phyloP scores from a whole-genome alignment of 2,113 vertebrate species.

The Stegostoma tigrinum region DNA sequence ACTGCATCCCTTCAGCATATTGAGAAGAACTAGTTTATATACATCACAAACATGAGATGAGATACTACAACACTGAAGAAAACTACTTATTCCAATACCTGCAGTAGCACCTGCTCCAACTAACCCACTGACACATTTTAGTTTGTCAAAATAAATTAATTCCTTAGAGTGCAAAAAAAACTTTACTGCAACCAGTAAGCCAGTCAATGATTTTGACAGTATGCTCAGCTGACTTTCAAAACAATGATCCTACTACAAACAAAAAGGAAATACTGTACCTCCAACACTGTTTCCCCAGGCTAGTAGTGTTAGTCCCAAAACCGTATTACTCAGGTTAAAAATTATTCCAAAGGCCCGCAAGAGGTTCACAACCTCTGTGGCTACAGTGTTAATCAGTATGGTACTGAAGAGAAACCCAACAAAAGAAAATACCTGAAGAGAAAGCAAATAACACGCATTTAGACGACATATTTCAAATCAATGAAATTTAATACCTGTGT shows the following conservation, averaged over 20 bases:
- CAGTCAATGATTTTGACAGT: background rate
- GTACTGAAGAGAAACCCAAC: constrained; percentile 87
- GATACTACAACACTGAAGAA: background rate
- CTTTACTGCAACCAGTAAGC: background rate
- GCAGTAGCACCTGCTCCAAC: background rate
- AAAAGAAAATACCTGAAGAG: constrained; percentile 73
- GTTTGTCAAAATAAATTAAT: too few species aligned
- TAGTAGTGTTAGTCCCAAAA: constrained; percentile 85
- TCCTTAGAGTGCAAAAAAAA: background rate
- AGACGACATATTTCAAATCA: background rate
- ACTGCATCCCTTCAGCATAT: background rate
- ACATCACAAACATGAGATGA: background rate
- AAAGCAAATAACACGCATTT: background rate
- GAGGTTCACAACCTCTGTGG: constrained; percentile 84
- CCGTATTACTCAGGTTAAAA: constrained; percentile 84
- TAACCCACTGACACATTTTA: background rate
- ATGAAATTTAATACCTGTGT: background rate
- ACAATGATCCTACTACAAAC: background rate
- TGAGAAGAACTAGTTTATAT: background rate
- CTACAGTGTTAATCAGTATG: constrained; percentile 75
- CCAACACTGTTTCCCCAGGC: constrained; percentile 97
- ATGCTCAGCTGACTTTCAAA: background rate
- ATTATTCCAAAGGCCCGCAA: constrained; percentile 77
- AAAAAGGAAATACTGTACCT: constrained; percentile 51
- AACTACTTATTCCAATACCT: background rate